Base-by-base conservation (phyloP, 2,797 vertebrate species). In the Malurus splendens region DNA sequence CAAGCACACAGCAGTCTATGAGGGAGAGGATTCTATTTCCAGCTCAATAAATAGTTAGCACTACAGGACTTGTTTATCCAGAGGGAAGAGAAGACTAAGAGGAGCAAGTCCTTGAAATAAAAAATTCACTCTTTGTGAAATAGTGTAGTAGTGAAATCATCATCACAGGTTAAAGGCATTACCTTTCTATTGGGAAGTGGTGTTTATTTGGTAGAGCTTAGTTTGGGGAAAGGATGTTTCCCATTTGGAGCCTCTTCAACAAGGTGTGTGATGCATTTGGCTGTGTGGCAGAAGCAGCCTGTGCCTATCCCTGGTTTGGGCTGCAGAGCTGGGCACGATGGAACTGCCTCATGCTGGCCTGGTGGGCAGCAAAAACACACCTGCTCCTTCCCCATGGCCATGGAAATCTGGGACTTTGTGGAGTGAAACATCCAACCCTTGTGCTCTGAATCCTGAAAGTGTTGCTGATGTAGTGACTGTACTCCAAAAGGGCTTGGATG, bases 1-100 rank as follows among this genome's bases (percentile, higher is more conserved):
- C 81, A 45, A 22, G 38, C 88, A 57, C 59, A 5, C 42, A 66
- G 71, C 41, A 56, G 22, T 60, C 71, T 30, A 32, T 22, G 42
- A 90, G 25, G 42, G 59, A 79, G 24, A 70, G 28, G 9, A 67
- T 76, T 72, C 76, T 90, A 60, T 90, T 93, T 92, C 75, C 38
- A 82, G 71, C 62, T 51, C 36, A 44, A 78, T 55, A 44, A 82
- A 55, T 23, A 86, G 38, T 79, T 73, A 82, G 28, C 61, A 64
- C 67, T 36, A n/a, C 57, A 55, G 44, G 54, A 51, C 38, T 74
- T 86, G 38, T 84, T 86, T 94, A 60, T 83, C 76, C 83, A 62
- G 25, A 18, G 8, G 45, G 39, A 22, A 87, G 74, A 66, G 56
- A 83, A 67, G 66, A 68, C 38, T 51, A 56, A 79, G 54, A 74